Evolutionary conservation across 2,797 vertebrate genomes (phyloP).

Genomic region (Anomalospiza imberbis): DNA sequence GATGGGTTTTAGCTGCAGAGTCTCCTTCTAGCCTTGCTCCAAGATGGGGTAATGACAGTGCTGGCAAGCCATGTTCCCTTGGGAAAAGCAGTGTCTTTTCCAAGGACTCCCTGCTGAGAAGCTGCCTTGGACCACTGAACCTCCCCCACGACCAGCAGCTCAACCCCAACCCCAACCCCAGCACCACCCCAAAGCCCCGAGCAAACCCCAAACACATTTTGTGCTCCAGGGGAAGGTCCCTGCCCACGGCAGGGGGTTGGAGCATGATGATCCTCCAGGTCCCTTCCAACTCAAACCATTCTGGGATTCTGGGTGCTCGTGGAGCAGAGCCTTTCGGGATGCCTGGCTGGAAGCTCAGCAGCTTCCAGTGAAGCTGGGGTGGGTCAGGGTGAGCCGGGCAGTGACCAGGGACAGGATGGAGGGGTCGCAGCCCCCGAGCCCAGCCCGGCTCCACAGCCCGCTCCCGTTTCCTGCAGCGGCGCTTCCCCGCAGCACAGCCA

Average conservation of each 20-base stretch:
- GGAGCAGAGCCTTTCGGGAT: not conserved
- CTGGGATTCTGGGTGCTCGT: accelerated
- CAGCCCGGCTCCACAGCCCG: not conserved
- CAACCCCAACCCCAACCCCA: not conserved
- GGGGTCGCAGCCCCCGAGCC: constrained; percentile 15
- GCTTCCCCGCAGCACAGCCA: not conserved
- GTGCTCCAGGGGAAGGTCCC: not conserved
- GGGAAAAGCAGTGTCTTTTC: not conserved
- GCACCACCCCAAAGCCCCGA: not conserved
- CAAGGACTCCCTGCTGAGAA: not conserved
- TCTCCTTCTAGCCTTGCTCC: not conserved
- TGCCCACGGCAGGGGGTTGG: accelerated
- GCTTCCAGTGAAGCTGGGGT: accelerated
- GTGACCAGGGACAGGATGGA: not conserved
- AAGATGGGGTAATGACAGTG: not conserved
- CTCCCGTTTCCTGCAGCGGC: not conserved
- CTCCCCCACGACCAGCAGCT: accelerated
- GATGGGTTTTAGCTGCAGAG: not conserved
- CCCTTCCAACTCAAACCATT: not conserved
- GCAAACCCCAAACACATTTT: not conserved
- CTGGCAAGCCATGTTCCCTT: not conserved
- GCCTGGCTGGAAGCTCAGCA: not conserved
- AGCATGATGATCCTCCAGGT: not conserved
- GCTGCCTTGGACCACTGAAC: not conserved
- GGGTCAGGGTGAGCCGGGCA: not conserved